These are phyloP conservation scores for Aldabrachelys gigantea DNA, from an alignment of 2,113 vertebrate genomes.

Conservation along the genomic window DNA sequence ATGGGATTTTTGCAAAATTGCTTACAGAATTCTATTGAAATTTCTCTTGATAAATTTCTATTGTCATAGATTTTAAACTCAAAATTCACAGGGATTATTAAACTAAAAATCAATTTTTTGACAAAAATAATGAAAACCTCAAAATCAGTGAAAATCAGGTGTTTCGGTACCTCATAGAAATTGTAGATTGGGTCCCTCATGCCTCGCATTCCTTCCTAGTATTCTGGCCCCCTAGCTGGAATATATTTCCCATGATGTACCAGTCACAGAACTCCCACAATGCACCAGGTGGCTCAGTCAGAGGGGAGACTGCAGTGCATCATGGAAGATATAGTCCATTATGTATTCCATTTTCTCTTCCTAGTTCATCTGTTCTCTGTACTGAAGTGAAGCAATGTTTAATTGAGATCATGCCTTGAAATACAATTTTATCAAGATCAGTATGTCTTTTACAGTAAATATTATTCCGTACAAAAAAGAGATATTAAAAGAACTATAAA, in stretches of 20 bases:
- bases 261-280: fast-evolving
- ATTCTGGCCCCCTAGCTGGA: neutral
- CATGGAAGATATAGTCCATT: neutral
- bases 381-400: conserved; percentile 50
- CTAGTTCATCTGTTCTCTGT: conserved; percentile 45
- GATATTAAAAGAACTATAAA: neutral
- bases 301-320: fast-evolving
- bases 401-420: conserved; percentile 12
- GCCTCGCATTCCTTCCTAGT: neutral
- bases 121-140: neutral
- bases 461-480: conserved; percentile 23
- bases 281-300: fast-evolving
- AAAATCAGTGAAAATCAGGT: neutral
- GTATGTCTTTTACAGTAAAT: conserved; percentile 58
- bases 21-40: neutral
- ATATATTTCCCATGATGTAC: neutral
- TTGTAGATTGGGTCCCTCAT: neutral
- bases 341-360: conserved; percentile 16
- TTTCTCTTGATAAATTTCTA: neutral
- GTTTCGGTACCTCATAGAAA: neutral
- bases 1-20: neutral
- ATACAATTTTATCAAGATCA: conserved; percentile 37
- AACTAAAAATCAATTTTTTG: neutral
- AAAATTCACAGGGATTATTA: fast-evolving
- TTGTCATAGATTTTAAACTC: neutral